Conservation (phyloP, 1,140 invertebrate genomes). For the Drosophila mayri region DNA sequence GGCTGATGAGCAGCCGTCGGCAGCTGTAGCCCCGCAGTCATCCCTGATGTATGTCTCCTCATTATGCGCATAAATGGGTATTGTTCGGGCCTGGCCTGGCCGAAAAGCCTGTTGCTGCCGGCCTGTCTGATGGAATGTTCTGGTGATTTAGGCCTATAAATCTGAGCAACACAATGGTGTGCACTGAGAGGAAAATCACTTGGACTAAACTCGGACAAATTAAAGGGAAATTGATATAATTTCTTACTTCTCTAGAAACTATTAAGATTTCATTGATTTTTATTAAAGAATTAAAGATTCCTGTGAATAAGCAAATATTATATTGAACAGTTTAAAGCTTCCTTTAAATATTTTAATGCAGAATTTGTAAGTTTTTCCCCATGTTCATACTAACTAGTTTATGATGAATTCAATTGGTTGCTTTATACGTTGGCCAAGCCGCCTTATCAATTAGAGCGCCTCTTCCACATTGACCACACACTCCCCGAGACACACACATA, state of each 20-base stretch:
- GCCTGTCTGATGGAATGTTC: constrained; percentile 55
- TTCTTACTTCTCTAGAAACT: background rate
- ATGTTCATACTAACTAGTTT: constrained; percentile 35
- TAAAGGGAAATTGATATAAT: background rate
- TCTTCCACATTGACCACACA: constrained; percentile 27
- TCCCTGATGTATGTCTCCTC: constrained; percentile 66
- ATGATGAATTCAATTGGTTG: constrained; percentile 71
- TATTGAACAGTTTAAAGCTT: background rate
- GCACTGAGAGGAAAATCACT: constrained; percentile 20
- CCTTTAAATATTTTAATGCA: background rate
- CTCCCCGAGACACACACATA: constrained; percentile 7
- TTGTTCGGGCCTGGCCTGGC: constrained; percentile 47
- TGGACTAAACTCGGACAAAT: too few species aligned
- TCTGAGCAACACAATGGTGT: constrained; percentile 37
- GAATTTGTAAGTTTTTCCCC: background rate
- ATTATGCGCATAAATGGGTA: constrained; percentile 73
- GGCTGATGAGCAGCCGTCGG: constrained; percentile 43
- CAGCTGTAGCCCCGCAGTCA: constrained; percentile 34
- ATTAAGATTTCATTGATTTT: background rate
- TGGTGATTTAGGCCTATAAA: constrained; percentile 64
- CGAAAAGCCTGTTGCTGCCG: constrained; percentile 58
- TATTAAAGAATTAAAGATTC: background rate
- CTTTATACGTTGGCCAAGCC: constrained; percentile 19
- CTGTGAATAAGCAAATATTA: too few species aligned
- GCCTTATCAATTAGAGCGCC: constrained; percentile 73